These are phyloP conservation scores for Carposina sasakii DNA, from an alignment of 1,140 invertebrate genomes.

Conservation along the genomic window DNA sequence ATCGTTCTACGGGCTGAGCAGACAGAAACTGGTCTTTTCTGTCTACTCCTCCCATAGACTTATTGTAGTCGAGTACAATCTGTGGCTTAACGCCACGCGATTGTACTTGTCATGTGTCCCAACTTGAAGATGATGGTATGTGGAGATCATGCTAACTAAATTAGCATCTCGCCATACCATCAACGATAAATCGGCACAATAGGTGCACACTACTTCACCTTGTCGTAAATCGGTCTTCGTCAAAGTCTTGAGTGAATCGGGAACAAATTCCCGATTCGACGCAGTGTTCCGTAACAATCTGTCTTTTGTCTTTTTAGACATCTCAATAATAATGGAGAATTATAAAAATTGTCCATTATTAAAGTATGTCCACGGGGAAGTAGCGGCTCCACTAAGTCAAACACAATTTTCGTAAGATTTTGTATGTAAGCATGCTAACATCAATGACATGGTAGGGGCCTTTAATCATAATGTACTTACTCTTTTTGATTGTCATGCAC, in stretches of 20 bases:
- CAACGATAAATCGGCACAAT: constrained; percentile 6
- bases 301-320: constrained; percentile 22
- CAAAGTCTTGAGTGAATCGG: constrained; percentile 4
- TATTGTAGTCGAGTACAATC: constrained; percentile 34
- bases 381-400: constrained; percentile 18
- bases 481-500: background rate
- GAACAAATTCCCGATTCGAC: no score
- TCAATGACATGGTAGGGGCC: background rate
- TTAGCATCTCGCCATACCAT: constrained; percentile 9
- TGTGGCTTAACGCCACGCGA: constrained; percentile 21
- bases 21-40: constrained; percentile 24
- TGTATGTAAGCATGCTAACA: background rate
- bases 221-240: background rate
- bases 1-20: constrained; percentile 19
- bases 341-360: constrained; percentile 34
- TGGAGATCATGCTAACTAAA: constrained; percentile 9
- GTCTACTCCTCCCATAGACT: constrained; percentile 34
- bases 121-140: constrained; percentile 4
- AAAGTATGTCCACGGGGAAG: constrained; percentile 25
- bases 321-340: constrained; percentile 18
- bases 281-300: constrained; percentile 20
- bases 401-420: constrained; percentile 16
- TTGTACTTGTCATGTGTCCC: constrained; percentile 6
- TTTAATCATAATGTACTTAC: background rate
- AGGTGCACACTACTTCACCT: constrained; percentile 6